A percentile compares a stretch with the other conserved stretches of the same genome.
phyloP scores from a whole-genome alignment of 53 echinoderm and acorn worm genomes.

The Hippasteria phrygiana region DNA sequence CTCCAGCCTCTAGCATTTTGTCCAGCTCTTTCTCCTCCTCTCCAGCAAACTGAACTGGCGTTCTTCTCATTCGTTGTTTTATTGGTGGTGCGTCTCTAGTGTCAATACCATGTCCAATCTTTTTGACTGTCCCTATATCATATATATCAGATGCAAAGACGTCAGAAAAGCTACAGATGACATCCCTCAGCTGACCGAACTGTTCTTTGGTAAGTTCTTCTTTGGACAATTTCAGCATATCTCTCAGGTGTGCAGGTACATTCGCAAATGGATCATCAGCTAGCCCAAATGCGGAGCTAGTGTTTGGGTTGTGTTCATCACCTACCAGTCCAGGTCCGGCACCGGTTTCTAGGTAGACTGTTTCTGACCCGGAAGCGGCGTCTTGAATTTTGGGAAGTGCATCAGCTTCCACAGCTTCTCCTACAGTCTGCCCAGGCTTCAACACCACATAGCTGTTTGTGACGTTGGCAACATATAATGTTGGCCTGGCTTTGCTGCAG shows the following conservation, averaged over 20 bases:
- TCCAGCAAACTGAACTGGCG: constrained; percentile 47
- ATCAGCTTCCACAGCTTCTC: constrained; percentile 28
- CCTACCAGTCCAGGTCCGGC: neutral
- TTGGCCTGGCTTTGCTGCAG: constrained; percentile 3
- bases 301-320: constrained; percentile 12
- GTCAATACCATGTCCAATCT: constrained; percentile 44
- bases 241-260: neutral
- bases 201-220: neutral
- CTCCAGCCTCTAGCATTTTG: constrained; percentile 62
- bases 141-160: constrained; percentile 26
- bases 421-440: constrained; percentile 31
- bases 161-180: constrained; percentile 22
- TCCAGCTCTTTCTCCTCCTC: constrained; percentile 61
- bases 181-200: neutral
- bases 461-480: constrained; percentile 28
- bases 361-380: constrained; percentile 30
- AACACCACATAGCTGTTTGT: constrained; percentile 26
- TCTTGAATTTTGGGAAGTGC: constrained; percentile 6
- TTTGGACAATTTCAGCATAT: neutral
- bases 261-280: neutral
- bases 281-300: constrained; percentile 3
- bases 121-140: constrained; percentile 23
- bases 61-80: constrained; percentile 33
- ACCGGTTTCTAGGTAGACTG: neutral
- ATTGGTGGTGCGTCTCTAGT: constrained; percentile 56